Conservation (phyloP, 2,113 vertebrate species). For the Naja naja region DNA sequence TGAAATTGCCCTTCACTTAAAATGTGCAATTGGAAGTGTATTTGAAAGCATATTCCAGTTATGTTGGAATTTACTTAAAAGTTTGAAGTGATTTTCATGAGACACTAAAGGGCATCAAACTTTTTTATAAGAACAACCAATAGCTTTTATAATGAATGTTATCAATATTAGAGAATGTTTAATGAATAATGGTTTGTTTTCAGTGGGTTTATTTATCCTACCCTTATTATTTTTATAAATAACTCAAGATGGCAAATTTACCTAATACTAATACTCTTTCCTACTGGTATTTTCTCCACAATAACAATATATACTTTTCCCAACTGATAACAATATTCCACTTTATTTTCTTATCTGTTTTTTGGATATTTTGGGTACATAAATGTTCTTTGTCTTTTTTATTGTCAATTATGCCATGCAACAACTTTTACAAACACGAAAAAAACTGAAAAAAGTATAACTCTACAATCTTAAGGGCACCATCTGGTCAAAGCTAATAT, state of each 20-base stretch:
- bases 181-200: background rate
- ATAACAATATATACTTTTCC: conserved; percentile 43
- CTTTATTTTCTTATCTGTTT: conserved; percentile 41
- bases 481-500: background rate
- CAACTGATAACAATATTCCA: conserved; percentile 50
- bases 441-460: conserved; percentile 34
- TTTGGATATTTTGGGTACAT: conserved; percentile 45
- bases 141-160: conserved; percentile 65
- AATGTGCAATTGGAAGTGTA: background rate
- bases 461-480: conserved; percentile 36
- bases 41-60: conserved; percentile 34
- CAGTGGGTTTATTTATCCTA: background rate
- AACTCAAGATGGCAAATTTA: background rate
- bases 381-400: conserved; percentile 24
- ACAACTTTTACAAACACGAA: conserved; percentile 54
- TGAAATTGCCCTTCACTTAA: background rate
- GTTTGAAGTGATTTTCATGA: conserved; percentile 62
- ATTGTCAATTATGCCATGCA: conserved; percentile 43
- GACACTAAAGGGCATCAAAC: conserved; percentile 60
- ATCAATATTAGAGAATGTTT: background rate
- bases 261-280: background rate
- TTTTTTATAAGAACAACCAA: conserved; percentile 69
- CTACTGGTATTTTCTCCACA: too few species aligned
- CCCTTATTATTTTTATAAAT: background rate
- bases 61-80: conserved; percentile 66